Conservation (phyloP, 35 echinoderm and acorn worm species). For the Ophiothrix spiculata region DNA sequence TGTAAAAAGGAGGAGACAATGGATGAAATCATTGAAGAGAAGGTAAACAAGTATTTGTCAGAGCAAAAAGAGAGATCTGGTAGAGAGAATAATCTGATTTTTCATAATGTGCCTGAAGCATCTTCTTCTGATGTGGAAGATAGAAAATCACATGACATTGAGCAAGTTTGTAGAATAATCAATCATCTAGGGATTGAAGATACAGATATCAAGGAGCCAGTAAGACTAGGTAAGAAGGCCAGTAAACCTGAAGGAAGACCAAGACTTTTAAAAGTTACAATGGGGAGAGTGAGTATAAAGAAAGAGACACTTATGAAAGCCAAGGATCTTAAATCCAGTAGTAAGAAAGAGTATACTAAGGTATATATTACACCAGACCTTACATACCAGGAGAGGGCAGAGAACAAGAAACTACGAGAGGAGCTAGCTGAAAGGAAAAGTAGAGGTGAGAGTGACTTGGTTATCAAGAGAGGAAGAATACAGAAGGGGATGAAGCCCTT, state of each 20-base stretch:
- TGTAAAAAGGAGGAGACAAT: background rate
- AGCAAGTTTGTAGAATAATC: background rate
- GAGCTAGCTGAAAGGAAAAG: conserved; percentile 4
- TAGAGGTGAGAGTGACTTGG: conserved; percentile 17
- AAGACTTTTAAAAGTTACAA: conserved; percentile 7
- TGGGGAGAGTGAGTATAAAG: background rate
- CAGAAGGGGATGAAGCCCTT: background rate
- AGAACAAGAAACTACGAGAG: conserved; percentile 15
- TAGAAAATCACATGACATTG: background rate
- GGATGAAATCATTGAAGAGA: conserved; percentile 17
- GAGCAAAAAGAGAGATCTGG: background rate
- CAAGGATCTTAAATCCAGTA: background rate
- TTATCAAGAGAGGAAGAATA: conserved; percentile 17
- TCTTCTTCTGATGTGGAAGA: background rate
- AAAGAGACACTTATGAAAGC: background rate
- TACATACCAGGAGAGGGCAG: conserved; percentile 30
- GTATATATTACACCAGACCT: conserved; percentile 23
- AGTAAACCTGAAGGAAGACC: background rate
- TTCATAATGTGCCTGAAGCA: conserved; percentile 15
- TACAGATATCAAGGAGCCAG: background rate
- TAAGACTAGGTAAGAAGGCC: conserved; percentile 13
- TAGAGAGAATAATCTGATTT: background rate
- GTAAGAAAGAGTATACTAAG: background rate
- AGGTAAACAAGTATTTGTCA: background rate
- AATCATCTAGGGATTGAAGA: background rate